Evolutionary conservation across 1,140 invertebrate genomes (phyloP), one percentile per base, ranked within the genome.

Genomic region (Drosophila sturtevanti): DNA sequence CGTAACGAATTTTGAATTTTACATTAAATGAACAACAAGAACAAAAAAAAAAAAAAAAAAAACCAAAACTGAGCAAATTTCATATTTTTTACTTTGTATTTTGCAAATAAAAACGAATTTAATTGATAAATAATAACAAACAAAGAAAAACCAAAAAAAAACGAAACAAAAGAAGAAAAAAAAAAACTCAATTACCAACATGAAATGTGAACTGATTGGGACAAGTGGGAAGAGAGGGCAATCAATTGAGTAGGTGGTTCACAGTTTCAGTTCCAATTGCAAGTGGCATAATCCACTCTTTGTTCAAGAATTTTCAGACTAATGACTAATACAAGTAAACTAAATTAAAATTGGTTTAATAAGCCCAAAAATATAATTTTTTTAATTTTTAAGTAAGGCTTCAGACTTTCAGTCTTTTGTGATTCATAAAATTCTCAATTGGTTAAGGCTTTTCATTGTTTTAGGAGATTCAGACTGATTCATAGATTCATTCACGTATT

Each of bases 51-150:
- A 18, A 52, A 63, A 44, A 38, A 61, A 61, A 61, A 38, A 38
- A 72, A 65, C 11, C 37, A 63, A 79, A 77, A 81, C 82, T 86
- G 79, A 86, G 84, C 82, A 69, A 86, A 58, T 87, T 89, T 89
- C 79, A 89, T 87, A 89, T 77, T 89, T 80, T 77, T 89, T 89
- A 89, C 85, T 89, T 84, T 89, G 85, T 89, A 89, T 74, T 87
- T 87, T 84, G 79, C 80, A 89, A 87, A 84, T 80, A 89, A 84
- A 89, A 79, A 60, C 64, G 70, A 77, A 77, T 69, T 86, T 68
- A 82, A 87, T 74, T 70, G 72, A 87, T 84, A 81, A 86, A 75
- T 60, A 79, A 76, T 74, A 86, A 66, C 68, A 84, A 70, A 64
- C 65, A 79, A 72, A 44, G 44, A 65, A 54, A 55, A 56, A 35